These are phyloP conservation scores for Montipora sp. DNA, from an alignment of 64 coral and sea anemone species.

Conservation along the genomic window DNA sequence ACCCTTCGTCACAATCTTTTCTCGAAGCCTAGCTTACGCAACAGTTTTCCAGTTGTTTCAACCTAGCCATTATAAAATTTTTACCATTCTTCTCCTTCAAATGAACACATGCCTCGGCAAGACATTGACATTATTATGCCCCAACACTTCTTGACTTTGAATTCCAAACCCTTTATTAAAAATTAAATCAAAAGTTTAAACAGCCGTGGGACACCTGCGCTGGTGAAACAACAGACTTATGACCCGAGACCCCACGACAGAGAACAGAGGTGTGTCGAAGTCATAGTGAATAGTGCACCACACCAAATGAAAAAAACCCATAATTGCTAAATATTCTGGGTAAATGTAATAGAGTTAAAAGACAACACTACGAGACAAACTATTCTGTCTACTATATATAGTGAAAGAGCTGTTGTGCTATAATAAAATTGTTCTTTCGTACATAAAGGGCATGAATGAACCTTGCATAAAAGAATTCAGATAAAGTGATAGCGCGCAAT, in stretches of 20 bases:
- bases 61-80: constrained; percentile 1
- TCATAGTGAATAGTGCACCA: constrained; percentile 20
- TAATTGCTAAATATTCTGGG: constrained; percentile 32
- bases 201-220: constrained; percentile 36
- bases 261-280: constrained; percentile 19
- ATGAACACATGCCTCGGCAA: constrained; percentile 39
- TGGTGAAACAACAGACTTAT: constrained; percentile 3
- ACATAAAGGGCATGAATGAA: constrained; percentile 5
- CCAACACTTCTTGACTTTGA: constrained; percentile 40
- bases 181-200: constrained; percentile 67
- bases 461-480: background rate
- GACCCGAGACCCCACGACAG: background rate
- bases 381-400: constrained; percentile 18
- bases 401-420: constrained; percentile 12
- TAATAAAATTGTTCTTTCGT: background rate
- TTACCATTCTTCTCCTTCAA: constrained; percentile 1
- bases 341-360: background rate
- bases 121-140: constrained; percentile 56
- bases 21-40: background rate
- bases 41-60: constrained; percentile 28
- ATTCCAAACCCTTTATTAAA: constrained; percentile 60
- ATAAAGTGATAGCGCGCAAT: background rate
- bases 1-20: constrained; percentile 11
- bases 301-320: constrained; percentile 10
- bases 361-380: constrained; percentile 38